Conservation (phyloP, 2,797 vertebrate species). For the Avahi laniger region DNA sequence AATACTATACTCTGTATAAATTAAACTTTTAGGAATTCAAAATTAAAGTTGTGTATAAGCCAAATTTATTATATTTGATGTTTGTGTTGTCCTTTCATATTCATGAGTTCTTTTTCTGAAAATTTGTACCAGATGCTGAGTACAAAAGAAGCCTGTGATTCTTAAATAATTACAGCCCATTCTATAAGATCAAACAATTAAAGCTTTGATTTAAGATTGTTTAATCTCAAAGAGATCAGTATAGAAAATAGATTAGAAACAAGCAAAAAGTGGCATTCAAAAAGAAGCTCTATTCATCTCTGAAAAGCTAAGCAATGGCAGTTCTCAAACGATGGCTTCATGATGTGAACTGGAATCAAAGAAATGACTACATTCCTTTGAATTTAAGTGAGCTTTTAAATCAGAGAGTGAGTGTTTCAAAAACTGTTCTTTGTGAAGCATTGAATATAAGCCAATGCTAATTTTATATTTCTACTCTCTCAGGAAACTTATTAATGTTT, state of each 20-base stretch:
- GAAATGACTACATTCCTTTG: neutral
- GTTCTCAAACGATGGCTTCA: neutral
- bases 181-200: conserved; percentile 54
- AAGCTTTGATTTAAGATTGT: conserved; percentile 47
- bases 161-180: conserved; percentile 63
- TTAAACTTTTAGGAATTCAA: neutral
- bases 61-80: conserved; percentile 50
- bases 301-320: neutral
- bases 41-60: neutral
- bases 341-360: conserved; percentile 37
- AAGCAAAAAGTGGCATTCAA: neutral
- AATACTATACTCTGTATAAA: neutral
- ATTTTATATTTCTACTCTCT: conserved; percentile 51
- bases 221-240: conserved; percentile 34
- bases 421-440: conserved; percentile 53
- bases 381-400: conserved; percentile 48
- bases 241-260: conserved; percentile 43
- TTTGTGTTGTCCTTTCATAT: conserved; percentile 31
- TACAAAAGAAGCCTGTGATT: neutral
- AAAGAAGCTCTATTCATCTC: neutral
- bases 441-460: conserved; percentile 22
- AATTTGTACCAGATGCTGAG: neutral
- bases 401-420: conserved; percentile 26
- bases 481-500: conserved; percentile 54
- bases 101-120: conserved; percentile 30